Base-by-base conservation (phyloP, 2,888 invertebrate genomes). In the Hypolimnas misippus region DNA sequence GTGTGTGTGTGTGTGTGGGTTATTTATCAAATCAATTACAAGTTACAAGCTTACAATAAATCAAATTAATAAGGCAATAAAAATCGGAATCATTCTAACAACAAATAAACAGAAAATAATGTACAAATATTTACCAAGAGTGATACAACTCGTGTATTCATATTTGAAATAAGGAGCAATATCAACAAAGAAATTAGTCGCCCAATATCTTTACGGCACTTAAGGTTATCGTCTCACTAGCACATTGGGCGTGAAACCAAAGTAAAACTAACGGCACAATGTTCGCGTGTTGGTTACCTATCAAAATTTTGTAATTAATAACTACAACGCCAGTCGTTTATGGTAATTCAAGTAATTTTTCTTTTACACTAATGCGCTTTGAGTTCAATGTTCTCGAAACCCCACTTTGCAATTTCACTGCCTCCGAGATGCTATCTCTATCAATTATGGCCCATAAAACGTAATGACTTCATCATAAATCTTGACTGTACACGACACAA, bases 391-490 rank as follows among this genome's bases (percentile, higher is more conserved):
- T 82, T 79, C 87, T 80, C 77, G 73, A 85, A 83, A 81, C 82
- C 81, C 83, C 81, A 87, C 87, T 86, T 88, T 86, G 89, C 89
- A 88, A 89, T 89, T 90, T 86, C 83, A 87, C 82, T 82, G 76
- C 82, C 78, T 75, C 82, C 75, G 71, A 87, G 89, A 90, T 90
- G 81, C 76, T 89, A 90, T 90, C 89, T 89, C 84, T 87, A 89
- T 89, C 89, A 90, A 90, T 90, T 90, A 90, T 89, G 86, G 89
- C 74, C 89, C 87, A 89, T 90, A 89, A 90, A 90, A 88, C 82
- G 83, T 89, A 90, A 90, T 90, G 90, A 87, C 90, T 90, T 88
- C 87, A 90, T 90, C 90, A 88, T 90, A 89, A 89, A 90, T 89
- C 89, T 89, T 80, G 72, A 79, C 77, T 83, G 81, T 87, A 89